Base-by-base conservation (phyloP, 2,797 vertebrate genomes). In the Falco novaeseelandiae region DNA sequence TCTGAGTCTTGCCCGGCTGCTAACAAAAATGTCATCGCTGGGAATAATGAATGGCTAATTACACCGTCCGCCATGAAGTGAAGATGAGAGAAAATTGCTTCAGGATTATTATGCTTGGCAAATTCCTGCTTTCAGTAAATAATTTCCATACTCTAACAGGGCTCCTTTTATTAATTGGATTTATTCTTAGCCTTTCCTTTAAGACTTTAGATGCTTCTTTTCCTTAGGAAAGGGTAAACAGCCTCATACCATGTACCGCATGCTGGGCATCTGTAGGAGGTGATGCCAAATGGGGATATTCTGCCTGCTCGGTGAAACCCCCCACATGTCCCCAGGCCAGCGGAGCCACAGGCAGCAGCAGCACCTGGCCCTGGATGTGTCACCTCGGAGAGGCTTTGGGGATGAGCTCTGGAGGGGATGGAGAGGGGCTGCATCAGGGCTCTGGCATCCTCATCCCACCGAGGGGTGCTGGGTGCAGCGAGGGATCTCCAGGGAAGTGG, bases 321-420 rank as follows among this genome's bases (percentile, higher is more conserved):
- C 9, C n/a, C 0, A 4, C 3, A 2, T 0, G 1, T 19, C 42
- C 42, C 67, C 79, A 21, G 16, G 4, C 40, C 38, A 12, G 58
- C 18, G 15, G 54, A n/a, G 34, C 48, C 1, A 1, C 70, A 26
- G 55, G 63, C 71, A 48, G 82, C 69, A 30, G 55, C 15, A 3
- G 42, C 26, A 51, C 38, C 62, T 0, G 1, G 34, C 72, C 27
- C 46, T 59, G 71, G 65, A 9, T 25, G n/a, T 52, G 71, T 38
- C 20, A 18, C 25, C 0, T 4, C 12, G 70, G n/a, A 12, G 57
- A 55, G 57, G 44, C 15, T 81, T 22, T 19, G 38, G 65, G 46
- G 30, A 40, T 1, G 16, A 71, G 51, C 36, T 66, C 36, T 3
- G 6, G 57, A 29, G 42, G 12, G 34, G 66, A 40, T 3, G 30